Evolutionary conservation across 1,140 invertebrate species (phyloP), one percentile per base, ranked within the genome.

Genomic region (Hetaerina americana): DNA sequence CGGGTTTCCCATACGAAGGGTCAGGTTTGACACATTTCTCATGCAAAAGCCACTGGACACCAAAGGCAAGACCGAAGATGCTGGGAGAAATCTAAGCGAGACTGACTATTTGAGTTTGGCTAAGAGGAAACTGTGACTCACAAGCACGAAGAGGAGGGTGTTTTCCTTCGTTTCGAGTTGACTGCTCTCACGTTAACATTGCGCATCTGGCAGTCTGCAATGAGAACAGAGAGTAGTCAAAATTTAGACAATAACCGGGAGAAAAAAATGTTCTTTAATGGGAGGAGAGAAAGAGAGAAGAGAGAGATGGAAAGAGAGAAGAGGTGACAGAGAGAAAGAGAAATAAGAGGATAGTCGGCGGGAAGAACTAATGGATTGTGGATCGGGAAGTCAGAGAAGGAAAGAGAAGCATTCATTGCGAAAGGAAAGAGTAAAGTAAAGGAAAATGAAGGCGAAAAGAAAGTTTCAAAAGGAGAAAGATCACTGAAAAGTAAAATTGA

Each of bases 151-250:
- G 86, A 85, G 80, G 85, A 84, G 82, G 86, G 82, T 82, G 85
- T 82, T 86, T 87, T 87, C 84, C 86, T 87, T 85, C 87, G 83
- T 84, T 88, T 87, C 84, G 83, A 82, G 86, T 86, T 86, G 85
- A 87, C 86, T 85, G 87, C 87, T 87, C 87, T 87, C 84, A 86
- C 86, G 85, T 87, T 87, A 85, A 87, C 86, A 88, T 87, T 88
- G 84, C 87, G 86, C 86, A 86, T 86, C 85, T 87, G 86, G 86
- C 84, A 88, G 85, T 88, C 87, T 87, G 86, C 86, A 88, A 88
- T 87, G 85, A 83, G 79, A 82, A 82, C 81, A 78, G 74, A 82
- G 80, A 81, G 80, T 80, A 81, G 80, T 82, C 81, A 78, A 82
- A 82, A 82, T 70, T 70, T 70, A 25, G 77, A 80, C 79, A 81